phyloP scores from a whole-genome alignment of 2,888 invertebrate genomes.

The Drosophila basisetae region DNA sequence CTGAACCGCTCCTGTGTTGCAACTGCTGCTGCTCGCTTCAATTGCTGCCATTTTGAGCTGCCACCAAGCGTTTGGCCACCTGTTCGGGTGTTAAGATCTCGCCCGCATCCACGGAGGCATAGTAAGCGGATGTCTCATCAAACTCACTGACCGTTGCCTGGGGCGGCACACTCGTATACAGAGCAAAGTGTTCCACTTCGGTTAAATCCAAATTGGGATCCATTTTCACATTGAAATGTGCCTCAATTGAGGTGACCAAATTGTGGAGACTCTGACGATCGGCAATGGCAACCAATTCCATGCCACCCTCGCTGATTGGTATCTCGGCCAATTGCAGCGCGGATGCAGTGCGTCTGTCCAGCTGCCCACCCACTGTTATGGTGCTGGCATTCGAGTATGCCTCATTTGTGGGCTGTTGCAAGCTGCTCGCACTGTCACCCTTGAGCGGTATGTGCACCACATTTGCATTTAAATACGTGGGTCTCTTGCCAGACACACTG shows the following conservation, averaged over 20 bases:
- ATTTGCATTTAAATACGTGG: conserved; percentile 87
- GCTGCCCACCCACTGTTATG: conserved; percentile 82
- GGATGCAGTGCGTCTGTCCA: conserved; percentile 85
- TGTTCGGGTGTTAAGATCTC: conserved; percentile 87
- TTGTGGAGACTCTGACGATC: conserved; percentile 85
- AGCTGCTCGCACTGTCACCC: conserved; percentile 86
- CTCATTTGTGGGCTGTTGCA: conserved; percentile 85
- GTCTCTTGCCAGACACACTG: conserved; percentile 87
- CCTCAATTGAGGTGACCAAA: conserved; percentile 83
- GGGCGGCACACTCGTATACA: conserved; percentile 94
- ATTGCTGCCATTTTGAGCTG: conserved; percentile 79
- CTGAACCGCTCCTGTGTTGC: conserved; percentile 7
- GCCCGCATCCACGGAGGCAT: conserved; percentile 92
- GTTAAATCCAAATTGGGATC: conserved; percentile 89
- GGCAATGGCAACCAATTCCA: conserved; percentile 87
- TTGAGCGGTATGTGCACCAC: conserved; percentile 89
- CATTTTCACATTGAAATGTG: conserved; percentile 84
- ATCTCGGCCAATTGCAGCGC: conserved; percentile 85
- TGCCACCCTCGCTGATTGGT: conserved; percentile 86
- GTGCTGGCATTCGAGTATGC: conserved; percentile 85
- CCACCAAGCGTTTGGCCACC: conserved; percentile 83
- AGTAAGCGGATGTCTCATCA: conserved; percentile 94
- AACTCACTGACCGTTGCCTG: conserved; percentile 95
- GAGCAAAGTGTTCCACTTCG: conserved; percentile 94
- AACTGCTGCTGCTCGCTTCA: conserved; percentile 52